A percentile compares a stretch with the other conserved stretches of the same genome.
phyloP scores from a whole-genome alignment of 2,113 vertebrate genomes.

The Himantopus leucocephalus region DNA sequence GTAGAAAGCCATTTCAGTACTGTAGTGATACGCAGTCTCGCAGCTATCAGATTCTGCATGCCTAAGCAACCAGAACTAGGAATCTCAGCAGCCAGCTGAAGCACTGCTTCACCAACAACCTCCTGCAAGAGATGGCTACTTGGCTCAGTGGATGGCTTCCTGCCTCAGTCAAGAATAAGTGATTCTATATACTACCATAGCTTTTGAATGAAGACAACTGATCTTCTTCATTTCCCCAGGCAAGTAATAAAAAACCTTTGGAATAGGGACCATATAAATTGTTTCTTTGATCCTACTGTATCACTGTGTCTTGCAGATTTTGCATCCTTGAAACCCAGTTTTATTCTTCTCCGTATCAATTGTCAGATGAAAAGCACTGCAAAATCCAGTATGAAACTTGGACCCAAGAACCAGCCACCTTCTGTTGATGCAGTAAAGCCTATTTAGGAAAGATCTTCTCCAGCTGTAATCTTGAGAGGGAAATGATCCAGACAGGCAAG shows the following conservation, averaged over 20 bases:
- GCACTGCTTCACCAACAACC: background rate
- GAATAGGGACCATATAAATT: background rate
- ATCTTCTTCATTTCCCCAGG: background rate
- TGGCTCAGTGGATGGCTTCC: background rate
- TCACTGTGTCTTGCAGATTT: background rate
- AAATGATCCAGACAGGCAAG: background rate
- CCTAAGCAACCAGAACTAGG: background rate
- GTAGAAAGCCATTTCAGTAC: background rate
- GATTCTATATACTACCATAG: accelerated
- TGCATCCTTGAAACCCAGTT: background rate
- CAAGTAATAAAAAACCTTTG: background rate
- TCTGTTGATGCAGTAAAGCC: background rate
- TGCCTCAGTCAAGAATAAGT: background rate
- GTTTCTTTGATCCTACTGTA: background rate
- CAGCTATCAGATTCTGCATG: background rate
- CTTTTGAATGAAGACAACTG: background rate
- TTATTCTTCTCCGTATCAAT: background rate
- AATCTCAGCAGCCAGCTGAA: background rate
- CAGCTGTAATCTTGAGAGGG: background rate
- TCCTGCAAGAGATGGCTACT: background rate
- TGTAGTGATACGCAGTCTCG: background rate
- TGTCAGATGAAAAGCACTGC: background rate
- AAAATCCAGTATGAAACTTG: background rate
- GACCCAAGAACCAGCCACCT: background rate
- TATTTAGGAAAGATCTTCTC: background rate